Evolutionary conservation across 1,140 invertebrate species (phyloP).

Genomic region (Oedothorax gibbosus): DNA sequence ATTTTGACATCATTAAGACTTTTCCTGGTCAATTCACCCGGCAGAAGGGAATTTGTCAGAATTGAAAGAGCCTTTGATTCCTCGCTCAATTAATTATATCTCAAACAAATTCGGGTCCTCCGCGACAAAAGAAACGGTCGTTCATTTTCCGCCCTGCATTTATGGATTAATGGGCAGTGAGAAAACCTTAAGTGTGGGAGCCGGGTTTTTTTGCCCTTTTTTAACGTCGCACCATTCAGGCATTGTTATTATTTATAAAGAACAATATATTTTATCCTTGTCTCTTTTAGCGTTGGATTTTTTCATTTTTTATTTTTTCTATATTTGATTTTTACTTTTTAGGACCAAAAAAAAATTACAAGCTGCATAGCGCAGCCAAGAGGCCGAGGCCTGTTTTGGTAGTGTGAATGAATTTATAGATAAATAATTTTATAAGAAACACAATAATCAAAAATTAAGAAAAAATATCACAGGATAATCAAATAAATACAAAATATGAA

Average conservation of each 20-base stretch:
- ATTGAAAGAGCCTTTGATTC: constrained; percentile 51
- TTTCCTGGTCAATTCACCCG: constrained; percentile 50
- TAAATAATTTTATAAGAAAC: no score
- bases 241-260: neutral
- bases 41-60: constrained; percentile 50
- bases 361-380: no score
- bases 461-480: no score
- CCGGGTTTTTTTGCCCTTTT: neutral
- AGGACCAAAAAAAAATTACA: no score
- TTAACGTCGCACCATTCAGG: neutral
- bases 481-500: no score
- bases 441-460: no score
- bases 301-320: no score
- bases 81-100: constrained; percentile 48
- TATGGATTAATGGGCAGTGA: constrained; percentile 46
- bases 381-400: no score
- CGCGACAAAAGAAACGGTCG: constrained; percentile 32
- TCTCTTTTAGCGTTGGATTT: no score
- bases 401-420: no score
- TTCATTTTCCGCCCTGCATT: constrained; percentile 40
- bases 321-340: no score
- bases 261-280: no score
- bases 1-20: constrained; percentile 56
- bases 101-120: constrained; percentile 42
- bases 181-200: constrained; percentile 14